A percentile compares a stretch with the other conserved stretches of the same genome.
phyloP scores from a whole-genome alignment of 2,797 vertebrate species.

The Delichon dasypus region DNA sequence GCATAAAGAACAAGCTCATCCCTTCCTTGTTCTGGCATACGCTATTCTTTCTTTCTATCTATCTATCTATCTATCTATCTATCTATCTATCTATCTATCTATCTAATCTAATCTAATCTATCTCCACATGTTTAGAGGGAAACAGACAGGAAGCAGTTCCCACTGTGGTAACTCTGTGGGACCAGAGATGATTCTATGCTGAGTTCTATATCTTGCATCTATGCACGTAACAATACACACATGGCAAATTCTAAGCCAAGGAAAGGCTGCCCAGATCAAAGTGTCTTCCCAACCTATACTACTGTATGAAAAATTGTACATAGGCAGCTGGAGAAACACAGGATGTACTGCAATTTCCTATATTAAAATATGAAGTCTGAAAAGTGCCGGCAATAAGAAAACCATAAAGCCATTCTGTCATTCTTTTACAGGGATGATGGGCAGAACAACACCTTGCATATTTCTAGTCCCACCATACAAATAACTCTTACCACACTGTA shows the following conservation, averaged over 20 bases:
- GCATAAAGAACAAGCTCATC: rapidly evolving
- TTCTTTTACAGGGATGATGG: not conserved
- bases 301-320: not conserved
- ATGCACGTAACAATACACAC: not conserved
- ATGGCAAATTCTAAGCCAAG: not conserved
- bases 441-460: not conserved
- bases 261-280: not conserved
- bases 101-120: too few relatives aligned
- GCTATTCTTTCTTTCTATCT: not conserved
- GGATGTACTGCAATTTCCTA: not conserved
- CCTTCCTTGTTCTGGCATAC: not conserved
- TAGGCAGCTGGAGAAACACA: not conserved
- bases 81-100: not conserved
- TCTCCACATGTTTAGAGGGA: not conserved
- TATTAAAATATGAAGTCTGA: not conserved
- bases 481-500: not conserved
- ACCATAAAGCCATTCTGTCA: not conserved
- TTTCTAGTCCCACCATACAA: not conserved
- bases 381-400: not conserved
- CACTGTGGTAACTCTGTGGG: not conserved
- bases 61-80: too few relatives aligned
- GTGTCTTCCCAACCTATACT: not conserved
- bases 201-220: not conserved
- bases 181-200: not conserved
- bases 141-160: not conserved